Percentiles rank a stretch among this genome's conserved stretches.
phyloP scores from a whole-genome alignment of 2,888 invertebrate species.

The Ferdinandea cuprea region DNA sequence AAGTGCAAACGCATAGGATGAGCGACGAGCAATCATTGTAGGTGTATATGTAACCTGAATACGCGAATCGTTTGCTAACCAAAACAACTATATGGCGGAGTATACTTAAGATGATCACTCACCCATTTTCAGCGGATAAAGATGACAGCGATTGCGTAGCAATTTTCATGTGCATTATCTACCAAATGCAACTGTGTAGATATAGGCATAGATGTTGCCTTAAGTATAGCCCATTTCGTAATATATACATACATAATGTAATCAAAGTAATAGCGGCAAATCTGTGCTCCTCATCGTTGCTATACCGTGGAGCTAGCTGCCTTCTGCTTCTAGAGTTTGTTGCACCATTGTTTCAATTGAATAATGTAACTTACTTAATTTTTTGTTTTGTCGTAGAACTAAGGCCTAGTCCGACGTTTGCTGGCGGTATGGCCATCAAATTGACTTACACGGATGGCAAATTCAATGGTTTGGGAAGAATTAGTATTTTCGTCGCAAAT shows the following conservation, averaged over 20 bases:
- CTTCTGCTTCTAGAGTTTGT: slow-evolving; percentile 9
- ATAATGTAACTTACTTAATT: background rate
- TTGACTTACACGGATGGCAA: too few relatives aligned
- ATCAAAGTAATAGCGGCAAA: slow-evolving; percentile 69
- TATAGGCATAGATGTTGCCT: slow-evolving; percentile 16
- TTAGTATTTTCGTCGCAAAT: too few relatives aligned
- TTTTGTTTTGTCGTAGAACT: background rate
- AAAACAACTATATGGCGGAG: slow-evolving; percentile 27
- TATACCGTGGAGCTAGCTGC: slow-evolving; percentile 9
- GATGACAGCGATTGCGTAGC: slow-evolving; percentile 55
- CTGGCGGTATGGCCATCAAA: too few relatives aligned
- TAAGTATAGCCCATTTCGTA: slow-evolving; percentile 50
- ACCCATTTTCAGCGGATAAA: slow-evolving; percentile 64
- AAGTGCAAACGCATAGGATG: background rate
- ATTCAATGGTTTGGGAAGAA: too few relatives aligned
- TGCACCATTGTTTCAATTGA: slow-evolving; percentile 20
- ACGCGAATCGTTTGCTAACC: slow-evolving; percentile 55
- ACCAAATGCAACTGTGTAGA: slow-evolving; percentile 48
- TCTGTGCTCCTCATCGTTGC: slow-evolving; percentile 40
- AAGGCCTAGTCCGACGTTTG: background rate
- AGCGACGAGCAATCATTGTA: background rate
- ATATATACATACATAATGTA: slow-evolving; percentile 36
- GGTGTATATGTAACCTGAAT: slow-evolving; percentile 3
- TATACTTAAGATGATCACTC: slow-evolving; percentile 67
- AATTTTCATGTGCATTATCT: slow-evolving; percentile 66